Conservation (phyloP, 2,888 invertebrate species). For the Uropetala carovei region DNA sequence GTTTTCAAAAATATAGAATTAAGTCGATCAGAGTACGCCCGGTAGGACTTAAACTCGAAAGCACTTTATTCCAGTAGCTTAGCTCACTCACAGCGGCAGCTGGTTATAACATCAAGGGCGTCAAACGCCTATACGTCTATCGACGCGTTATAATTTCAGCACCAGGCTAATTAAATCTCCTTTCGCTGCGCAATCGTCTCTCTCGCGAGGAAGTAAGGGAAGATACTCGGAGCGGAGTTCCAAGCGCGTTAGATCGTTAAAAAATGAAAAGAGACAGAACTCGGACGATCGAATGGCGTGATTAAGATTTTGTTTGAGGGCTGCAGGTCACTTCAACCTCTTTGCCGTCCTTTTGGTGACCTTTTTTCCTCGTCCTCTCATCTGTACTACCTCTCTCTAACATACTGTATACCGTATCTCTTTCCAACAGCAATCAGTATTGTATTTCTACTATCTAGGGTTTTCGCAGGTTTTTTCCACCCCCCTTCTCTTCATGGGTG, state of each 20-base stretch:
- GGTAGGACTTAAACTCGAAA: background rate
- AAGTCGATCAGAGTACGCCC: background rate
- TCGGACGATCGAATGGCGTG: background rate
- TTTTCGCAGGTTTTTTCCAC: no score
- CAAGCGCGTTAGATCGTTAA: background rate
- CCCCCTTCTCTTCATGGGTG: no score
- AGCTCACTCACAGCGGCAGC: background rate
- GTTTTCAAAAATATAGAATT: background rate
- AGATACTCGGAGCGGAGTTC: background rate
- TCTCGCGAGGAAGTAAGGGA: background rate
- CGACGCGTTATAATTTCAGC: background rate
- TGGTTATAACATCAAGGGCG: background rate
- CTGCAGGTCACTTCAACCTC: no score
- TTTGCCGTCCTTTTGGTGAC: no score
- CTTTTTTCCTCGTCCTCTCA: no score
- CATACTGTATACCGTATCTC: no score
- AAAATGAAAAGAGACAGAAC: background rate
- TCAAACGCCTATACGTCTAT: background rate
- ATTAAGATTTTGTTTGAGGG: background rate
- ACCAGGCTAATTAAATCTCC: background rate
- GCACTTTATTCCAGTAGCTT: background rate
- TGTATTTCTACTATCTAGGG: no score
- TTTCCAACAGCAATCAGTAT: no score
- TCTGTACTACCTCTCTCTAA: no score
- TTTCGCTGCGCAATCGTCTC: background rate